phyloP scores from a whole-genome alignment of 2,888 invertebrate genomes.

The Hanleya hanleyi region DNA sequence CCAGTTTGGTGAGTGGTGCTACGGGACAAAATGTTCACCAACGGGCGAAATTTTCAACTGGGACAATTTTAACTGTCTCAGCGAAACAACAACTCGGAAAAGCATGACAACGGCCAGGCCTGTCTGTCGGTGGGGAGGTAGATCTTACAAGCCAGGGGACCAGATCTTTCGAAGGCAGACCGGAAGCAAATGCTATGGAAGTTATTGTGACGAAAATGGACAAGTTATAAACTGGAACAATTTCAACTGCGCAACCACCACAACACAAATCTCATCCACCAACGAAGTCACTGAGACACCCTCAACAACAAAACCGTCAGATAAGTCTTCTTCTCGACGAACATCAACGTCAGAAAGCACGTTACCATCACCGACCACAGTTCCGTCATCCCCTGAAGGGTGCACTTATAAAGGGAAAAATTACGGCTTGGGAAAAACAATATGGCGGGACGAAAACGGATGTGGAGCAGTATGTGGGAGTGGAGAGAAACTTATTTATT shows the following conservation, averaged over 20 bases:
- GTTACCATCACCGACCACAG: too few species aligned
- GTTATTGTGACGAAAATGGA: background rate
- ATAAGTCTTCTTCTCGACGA: too few species aligned
- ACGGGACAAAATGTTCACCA: background rate
- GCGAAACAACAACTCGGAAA: background rate
- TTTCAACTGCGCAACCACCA: background rate
- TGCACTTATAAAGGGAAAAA: too few species aligned
- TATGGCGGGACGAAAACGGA: background rate
- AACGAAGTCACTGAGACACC: background rate
- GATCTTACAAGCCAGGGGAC: background rate
- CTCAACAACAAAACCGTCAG: too few species aligned
- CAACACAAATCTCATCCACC: background rate
- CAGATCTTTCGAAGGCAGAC: background rate
- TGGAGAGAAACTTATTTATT: background rate
- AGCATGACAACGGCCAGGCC: background rate
- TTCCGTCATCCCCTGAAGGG: too few species aligned
- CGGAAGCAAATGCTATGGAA: background rate
- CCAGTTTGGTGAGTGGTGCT: background rate
- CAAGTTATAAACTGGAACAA: background rate
- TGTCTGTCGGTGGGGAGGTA: background rate
- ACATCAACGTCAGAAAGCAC: too few species aligned
- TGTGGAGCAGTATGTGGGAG: background rate
- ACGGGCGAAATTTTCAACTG: background rate
- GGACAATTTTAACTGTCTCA: constrained; percentile 4
- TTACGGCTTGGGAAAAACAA: too few species aligned